Base-by-base conservation (phyloP, 1,140 invertebrate species). In the Marisa cornuarietis region DNA sequence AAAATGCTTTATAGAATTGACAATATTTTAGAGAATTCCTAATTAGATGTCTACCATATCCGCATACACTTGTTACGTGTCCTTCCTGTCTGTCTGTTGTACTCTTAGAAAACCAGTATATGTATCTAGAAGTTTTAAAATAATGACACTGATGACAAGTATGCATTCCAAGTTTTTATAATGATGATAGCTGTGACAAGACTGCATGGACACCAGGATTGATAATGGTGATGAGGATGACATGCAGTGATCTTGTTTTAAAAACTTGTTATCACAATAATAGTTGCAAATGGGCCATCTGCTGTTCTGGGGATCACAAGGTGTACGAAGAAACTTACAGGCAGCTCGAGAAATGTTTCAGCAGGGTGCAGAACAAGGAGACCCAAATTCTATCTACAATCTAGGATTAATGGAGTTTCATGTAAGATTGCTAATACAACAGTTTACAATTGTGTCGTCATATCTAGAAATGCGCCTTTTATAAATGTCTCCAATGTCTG, bases 221-320 rank as follows among this genome's bases (percentile, higher is more conserved):
- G n/a, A 73, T 73, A 18, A 8, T 73, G 3, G n/a, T 73, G 1
- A 73, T 73, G 0, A 72, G 16, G 18, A 24, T 69, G 16, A 6
- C 72, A 42, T 4, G 1, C 31, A 42, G 0, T 42, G 31, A 42
- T 42, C 31, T 42, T 42, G 31, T 42, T 42, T 42, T 1, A 42
- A 42, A 42, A 42, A 42, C 31, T 42, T 42, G n/a, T 42, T 42
- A 42, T 42, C 31, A 42, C 31, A 42, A 42, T 42, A 6, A 42
- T 77, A 90, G 89, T 76, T 78, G 80, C 80, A 86, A 14, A 76
- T 90, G 24, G 88, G 80, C 3, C 79, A 82, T 49, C 74, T 86
- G 58, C 76, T 88, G 62, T 90, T 86, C 76, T 89, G 88, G 87
- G 89, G 89, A 42, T 78, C 84, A n/a, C 85, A 88, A 66, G 89